phyloP scores from a whole-genome alignment of 2,888 invertebrate species.

The Crocallis elinguaria region DNA sequence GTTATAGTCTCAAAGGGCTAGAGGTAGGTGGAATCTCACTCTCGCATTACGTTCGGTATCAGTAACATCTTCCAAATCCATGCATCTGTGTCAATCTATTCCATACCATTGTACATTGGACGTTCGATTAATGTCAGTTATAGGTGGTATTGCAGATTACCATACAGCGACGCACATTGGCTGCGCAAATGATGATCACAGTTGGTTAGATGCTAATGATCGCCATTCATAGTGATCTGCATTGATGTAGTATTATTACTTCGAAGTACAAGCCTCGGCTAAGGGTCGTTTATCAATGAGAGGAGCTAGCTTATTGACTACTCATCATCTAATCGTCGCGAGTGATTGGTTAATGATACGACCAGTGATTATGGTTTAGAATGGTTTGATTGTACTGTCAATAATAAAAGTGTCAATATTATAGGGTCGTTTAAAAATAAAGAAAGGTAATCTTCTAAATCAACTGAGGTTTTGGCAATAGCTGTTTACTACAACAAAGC shows the following conservation, averaged over 20 bases:
- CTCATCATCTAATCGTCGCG: constrained; percentile 11
- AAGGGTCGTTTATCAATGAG: constrained; percentile 33
- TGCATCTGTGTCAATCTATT: neutral
- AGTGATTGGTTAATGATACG: constrained; percentile 18
- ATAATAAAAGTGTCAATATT: too few relatives aligned
- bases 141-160: constrained; percentile 18
- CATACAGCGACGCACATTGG: constrained; percentile 30
- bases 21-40: too few relatives aligned
- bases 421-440: too few relatives aligned
- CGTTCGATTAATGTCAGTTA: constrained; percentile 17
- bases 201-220: constrained; percentile 67
- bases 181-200: constrained; percentile 64
- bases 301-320: constrained; percentile 21
- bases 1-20: too few relatives aligned
- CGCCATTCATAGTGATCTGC: constrained; percentile 76
- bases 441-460: too few relatives aligned
- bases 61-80: too few relatives aligned
- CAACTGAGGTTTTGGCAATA: too few relatives aligned
- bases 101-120: constrained; percentile 12
- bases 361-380: neutral
- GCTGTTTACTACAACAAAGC: too few relatives aligned
- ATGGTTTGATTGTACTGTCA: neutral
- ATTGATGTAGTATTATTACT: constrained; percentile 71
- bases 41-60: too few relatives aligned
- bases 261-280: constrained; percentile 43